These are phyloP conservation scores for Arizona elegans DNA, from an alignment of 2,113 vertebrate species.

Conservation along the genomic window DNA sequence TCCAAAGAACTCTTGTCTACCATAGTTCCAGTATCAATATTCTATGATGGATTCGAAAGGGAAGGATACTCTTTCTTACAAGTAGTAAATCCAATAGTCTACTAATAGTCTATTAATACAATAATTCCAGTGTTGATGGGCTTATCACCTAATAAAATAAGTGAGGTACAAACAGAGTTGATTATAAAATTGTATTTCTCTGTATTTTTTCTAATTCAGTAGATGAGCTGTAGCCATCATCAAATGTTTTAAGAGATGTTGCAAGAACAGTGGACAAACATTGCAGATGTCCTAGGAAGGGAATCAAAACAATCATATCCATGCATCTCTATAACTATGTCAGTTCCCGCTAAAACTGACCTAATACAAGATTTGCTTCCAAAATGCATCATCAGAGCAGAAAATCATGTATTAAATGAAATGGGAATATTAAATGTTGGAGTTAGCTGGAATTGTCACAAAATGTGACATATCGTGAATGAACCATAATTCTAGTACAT, in stretches of 20 bases:
- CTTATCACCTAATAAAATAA: background rate
- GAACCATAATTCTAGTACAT: background rate
- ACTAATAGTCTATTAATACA: too few species aligned
- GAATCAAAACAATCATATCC: background rate
- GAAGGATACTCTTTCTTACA: background rate
- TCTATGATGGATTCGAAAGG: background rate
- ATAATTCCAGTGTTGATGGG: background rate
- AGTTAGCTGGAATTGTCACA: background rate
- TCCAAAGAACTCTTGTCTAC: background rate
- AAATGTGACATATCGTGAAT: background rate
- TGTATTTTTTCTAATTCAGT: background rate
- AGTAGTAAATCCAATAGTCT: background rate
- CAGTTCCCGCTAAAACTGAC: background rate
- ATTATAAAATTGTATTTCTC: background rate
- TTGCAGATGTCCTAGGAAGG: background rate
- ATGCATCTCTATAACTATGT: background rate
- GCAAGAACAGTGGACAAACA: background rate
- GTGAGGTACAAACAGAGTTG: background rate
- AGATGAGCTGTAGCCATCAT: background rate
- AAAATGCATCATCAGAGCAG: background rate
- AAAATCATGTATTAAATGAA: background rate
- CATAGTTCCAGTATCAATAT: background rate
- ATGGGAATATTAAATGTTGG: background rate
- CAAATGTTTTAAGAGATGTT: background rate
- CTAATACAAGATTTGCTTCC: background rate